A percentile compares a stretch with the other conserved stretches of the same genome.
phyloP scores from a whole-genome alignment of 30 jellyfish, hydroid and myxozoan species.

The Pseudorhiza aurosa region DNA sequence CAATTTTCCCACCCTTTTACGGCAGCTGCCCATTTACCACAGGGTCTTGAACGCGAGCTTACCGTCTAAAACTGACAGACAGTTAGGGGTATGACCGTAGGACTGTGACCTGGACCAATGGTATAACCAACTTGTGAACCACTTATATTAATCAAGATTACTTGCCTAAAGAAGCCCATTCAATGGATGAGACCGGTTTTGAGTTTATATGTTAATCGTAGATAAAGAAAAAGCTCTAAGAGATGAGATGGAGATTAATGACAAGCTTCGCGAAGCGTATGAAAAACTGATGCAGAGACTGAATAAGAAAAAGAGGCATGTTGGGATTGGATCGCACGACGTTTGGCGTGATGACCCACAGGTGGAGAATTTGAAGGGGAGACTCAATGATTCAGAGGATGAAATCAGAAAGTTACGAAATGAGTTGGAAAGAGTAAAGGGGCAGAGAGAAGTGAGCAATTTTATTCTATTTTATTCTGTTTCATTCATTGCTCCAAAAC shows the following conservation, averaged over 20 bases:
- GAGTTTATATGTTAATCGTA: neutral
- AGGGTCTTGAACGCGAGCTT: no score
- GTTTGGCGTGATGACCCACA: conserved; percentile 62
- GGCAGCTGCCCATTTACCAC: no score
- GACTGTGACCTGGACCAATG: no score
- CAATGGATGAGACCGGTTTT: no score
- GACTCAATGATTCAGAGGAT: neutral
- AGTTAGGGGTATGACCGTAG: no score
- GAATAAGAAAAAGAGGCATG: conserved; percentile 59
- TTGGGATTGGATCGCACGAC: conserved; percentile 58
- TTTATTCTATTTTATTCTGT: neutral
- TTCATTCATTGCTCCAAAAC: no score
- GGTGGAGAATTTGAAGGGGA: conserved; percentile 8
- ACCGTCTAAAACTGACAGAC: no score
- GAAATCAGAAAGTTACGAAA: conserved; percentile 26
- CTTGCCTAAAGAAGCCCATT: no score
- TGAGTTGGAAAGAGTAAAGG: conserved; percentile 33
- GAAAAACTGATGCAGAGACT: conserved; percentile 40
- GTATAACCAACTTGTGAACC: no score
- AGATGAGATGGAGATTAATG: conserved; percentile 42
- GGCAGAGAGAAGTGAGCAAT: conserved; percentile 40
- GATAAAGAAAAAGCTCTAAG: conserved; percentile 45
- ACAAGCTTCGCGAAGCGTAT: conserved; percentile 12
- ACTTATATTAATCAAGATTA: no score
- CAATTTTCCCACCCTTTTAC: no score